Conservation (phyloP, 2,888 invertebrate genomes). For the Pyrochroa serraticornis region DNA sequence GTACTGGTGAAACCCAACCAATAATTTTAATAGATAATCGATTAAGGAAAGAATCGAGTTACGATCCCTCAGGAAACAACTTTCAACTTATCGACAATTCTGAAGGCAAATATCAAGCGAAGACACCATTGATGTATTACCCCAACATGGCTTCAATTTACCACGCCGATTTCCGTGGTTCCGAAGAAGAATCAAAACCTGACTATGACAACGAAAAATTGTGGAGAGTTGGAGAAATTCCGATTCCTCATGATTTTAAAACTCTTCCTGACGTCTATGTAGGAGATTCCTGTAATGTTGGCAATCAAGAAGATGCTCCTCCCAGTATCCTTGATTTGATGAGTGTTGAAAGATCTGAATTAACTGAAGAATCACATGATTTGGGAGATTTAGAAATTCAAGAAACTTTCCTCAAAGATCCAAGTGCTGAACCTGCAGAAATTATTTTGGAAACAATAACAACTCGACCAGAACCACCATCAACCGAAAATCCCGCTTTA, state of each 20-base stretch:
- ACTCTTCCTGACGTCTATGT: conserved; percentile 21
- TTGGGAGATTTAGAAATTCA: conserved; percentile 25
- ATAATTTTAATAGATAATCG: conserved; percentile 8
- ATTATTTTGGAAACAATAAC: conserved; percentile 16
- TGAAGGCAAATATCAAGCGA: neutral
- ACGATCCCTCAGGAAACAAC: conserved; percentile 2
- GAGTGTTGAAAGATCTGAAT: conserved; percentile 31
- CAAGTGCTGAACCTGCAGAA: conserved; percentile 8
- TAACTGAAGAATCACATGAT: conserved; percentile 33
- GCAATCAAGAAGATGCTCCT: conserved; percentile 4
- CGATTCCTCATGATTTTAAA: neutral
- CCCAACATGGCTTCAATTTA: conserved; percentile 3
- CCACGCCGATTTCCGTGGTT: conserved; percentile 1
- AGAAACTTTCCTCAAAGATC: conserved; percentile 16
- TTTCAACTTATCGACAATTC: neutral
- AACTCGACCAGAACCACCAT: conserved; percentile 3
- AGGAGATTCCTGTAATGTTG: neutral
- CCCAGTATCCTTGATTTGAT: conserved; percentile 27
- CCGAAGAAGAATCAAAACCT: conserved; percentile 7
- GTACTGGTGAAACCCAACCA: conserved; percentile 7
- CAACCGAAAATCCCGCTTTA: conserved; percentile 20
- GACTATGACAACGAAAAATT: conserved; percentile 12
- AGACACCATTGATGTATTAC: conserved; percentile 2
- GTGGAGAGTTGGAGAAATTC: conserved; percentile 21
- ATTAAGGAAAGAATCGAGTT: conserved; percentile 3